A percentile compares a stretch with the other conserved stretches of the same genome.
phyloP scores from a whole-genome alignment of 2,113 vertebrate species.

The Orycteropus afer region DNA sequence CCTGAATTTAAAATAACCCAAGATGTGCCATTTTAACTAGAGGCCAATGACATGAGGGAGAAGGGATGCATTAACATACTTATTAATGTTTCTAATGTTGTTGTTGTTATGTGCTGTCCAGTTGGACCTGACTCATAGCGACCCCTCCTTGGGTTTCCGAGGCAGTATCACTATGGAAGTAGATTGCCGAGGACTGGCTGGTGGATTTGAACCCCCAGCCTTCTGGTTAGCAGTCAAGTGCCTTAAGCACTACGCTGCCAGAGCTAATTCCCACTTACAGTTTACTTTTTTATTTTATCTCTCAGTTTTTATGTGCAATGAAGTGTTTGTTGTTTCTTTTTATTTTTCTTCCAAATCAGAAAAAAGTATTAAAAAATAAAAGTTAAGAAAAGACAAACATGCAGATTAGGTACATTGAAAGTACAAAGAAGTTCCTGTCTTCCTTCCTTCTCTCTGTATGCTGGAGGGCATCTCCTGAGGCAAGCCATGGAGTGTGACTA shows the following conservation, averaged over 20 bases:
- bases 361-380: conserved; percentile 29
- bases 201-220: too few relatives aligned
- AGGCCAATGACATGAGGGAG: neutral
- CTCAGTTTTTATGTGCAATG: neutral
- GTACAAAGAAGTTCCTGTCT: too few relatives aligned
- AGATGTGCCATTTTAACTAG: neutral
- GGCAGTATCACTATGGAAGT: too few relatives aligned
- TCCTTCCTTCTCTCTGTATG: neutral
- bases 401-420: neutral
- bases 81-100: neutral
- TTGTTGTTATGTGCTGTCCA: too few relatives aligned
- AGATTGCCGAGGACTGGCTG: too few relatives aligned
- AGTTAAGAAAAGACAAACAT: neutral
- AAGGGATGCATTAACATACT: neutral
- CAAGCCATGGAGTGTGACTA: neutral
- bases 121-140: too few relatives aligned
- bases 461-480: neutral
- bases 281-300: conserved; percentile 28
- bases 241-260: too few relatives aligned
- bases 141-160: too few relatives aligned
- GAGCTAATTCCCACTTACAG: neutral
- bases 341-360: neutral
- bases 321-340: neutral
- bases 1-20: neutral
- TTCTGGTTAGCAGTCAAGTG: too few relatives aligned